phyloP scores from a whole-genome alignment of 1,140 invertebrate genomes.

The Neodiprion virginianus region DNA sequence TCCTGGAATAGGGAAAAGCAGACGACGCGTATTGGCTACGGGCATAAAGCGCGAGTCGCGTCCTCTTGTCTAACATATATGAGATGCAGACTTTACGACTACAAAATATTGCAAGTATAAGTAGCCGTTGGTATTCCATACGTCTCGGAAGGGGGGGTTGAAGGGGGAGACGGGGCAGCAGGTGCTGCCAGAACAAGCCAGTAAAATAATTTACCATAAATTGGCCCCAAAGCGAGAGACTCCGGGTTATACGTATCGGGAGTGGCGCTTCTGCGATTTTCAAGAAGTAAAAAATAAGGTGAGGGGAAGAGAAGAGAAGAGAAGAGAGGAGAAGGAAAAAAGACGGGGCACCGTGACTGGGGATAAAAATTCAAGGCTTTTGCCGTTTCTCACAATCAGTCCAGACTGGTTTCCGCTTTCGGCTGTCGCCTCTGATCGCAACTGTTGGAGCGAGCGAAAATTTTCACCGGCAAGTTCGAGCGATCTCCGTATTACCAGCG shows the following conservation, averaged over 20 bases:
- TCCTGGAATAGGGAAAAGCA: not conserved
- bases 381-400: too few relatives aligned
- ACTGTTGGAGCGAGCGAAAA: too few relatives aligned
- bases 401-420: too few relatives aligned
- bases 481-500: constrained; percentile 17
- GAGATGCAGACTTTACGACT: not conserved
- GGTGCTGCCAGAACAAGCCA: not conserved
- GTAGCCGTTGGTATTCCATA: not conserved
- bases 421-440: too few relatives aligned
- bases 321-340: constrained; percentile 10
- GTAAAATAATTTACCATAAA: constrained; percentile 6
- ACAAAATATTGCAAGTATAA: constrained; percentile 6
- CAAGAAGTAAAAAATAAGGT: not conserved
- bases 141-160: not conserved
- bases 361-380: too few relatives aligned
- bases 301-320: constrained; percentile 1
- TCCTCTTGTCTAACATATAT: not conserved
- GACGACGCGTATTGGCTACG: not conserved
- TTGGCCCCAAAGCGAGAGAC: constrained; percentile 12
- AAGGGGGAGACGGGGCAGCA: not conserved
- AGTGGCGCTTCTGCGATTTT: not conserved
- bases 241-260: not conserved
- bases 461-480: constrained; percentile 4
- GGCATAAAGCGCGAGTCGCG: not conserved
- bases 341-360: constrained; percentile 14